Base-by-base conservation (phyloP, 1,140 invertebrate species). In the Oryctes rhinoceros region DNA sequence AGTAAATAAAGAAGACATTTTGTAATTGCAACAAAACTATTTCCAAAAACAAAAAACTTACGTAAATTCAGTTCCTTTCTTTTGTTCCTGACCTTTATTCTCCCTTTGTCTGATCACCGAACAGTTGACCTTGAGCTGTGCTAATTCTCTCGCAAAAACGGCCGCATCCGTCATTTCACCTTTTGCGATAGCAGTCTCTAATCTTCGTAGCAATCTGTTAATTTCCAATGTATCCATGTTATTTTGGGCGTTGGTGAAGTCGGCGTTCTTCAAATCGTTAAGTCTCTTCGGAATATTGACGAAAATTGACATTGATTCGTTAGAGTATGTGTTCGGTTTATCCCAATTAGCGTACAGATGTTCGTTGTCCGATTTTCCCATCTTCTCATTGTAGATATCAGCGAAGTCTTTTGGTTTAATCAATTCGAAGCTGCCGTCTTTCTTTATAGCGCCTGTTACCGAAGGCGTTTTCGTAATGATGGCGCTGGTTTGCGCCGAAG, bases 121-220 rank as follows among this genome's bases (percentile, higher is more conserved):
- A 86, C 92, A 92, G 83, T 90, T 91, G 62, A 93, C 91, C 86
- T 92, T 93, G 24, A 93, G 85, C 39, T 91, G 88, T 0, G 94
- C 94, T 79, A 95, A 88, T 86, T 94, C 92, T 83, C 91, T 91
- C 3, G 94, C 93, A 35, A 94, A 88, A 79, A 87, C 88, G 3
- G 94, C 92, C 0, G 94, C 94, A 82, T 92, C 89, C 35, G 90
- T 89, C 87, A 93, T 90, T 80, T 94, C 89, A 4, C 93, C 93
- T 79, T 90, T 90, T 11, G 91, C 90, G 81, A 95, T 94, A 0
- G 94, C 92, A 2, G 87, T 89, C 85, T 94, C 93, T 75, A 95
- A 87, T 85, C 91, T 89, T 84, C 89, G 90, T 81, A 94, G 85
- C 53, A 93, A 86, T 85, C 91, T 89, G 87, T 91, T 92, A 20